Conservation (phyloP, 1,140 invertebrate genomes). For the Sinonovacula constricta region DNA sequence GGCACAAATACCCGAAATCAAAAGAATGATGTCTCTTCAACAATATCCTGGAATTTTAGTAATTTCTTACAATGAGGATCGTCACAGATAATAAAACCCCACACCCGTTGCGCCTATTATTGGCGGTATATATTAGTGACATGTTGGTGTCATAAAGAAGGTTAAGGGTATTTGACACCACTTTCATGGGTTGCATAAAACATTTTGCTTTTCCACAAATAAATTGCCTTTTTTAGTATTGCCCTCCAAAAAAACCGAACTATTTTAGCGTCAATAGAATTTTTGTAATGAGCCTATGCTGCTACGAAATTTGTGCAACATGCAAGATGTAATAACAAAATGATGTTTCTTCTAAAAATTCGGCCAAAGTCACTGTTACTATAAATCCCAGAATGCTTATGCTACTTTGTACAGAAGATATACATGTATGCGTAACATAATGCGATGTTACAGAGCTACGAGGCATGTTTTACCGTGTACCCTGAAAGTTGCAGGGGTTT, state of each 20-base stretch:
- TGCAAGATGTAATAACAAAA: conserved; percentile 19
- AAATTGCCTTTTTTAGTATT: background rate
- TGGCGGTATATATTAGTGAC: background rate
- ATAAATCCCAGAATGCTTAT: no score
- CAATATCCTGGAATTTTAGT: conserved; percentile 1
- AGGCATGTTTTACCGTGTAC: conserved; percentile 7
- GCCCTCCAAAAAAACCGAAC: background rate
- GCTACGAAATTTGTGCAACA: conserved; percentile 8
- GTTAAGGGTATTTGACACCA: no score
- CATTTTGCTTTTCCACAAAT: background rate
- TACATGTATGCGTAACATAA: no score
- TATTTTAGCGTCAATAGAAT: conserved; percentile 1
- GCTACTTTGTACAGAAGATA: no score
- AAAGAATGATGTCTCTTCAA: no score
- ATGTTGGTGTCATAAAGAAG: no score
- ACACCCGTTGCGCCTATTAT: conserved; percentile 5
- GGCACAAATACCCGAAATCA: no score
- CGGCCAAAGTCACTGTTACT: conserved; percentile 12
- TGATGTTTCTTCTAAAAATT: conserved; percentile 3
- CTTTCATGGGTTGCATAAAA: background rate
- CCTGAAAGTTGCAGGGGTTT: conserved; percentile 10
- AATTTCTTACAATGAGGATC: background rate
- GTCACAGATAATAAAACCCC: no score
- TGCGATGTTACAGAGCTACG: no score
- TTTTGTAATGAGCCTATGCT: background rate